Evolutionary conservation across 2,113 vertebrate genomes (phyloP), one percentile per base, ranked within the genome.

Genomic region (Zootoca vivipara): DNA sequence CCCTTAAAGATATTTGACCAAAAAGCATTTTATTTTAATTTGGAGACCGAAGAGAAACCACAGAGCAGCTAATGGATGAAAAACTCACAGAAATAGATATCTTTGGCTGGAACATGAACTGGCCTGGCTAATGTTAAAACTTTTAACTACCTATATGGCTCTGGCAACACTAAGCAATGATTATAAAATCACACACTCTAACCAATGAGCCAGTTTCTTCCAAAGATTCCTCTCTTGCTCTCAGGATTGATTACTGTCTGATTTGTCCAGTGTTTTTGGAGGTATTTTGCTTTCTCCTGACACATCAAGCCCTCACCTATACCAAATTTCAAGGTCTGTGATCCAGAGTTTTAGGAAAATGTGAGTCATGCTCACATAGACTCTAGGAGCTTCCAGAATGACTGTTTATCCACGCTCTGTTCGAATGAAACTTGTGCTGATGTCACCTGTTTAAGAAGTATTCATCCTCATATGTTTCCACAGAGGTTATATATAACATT

Each of bases 1-100:
- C 9, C 40, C 24, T 30, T 8, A 0, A 0, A 12, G 89, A 85
- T 30, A 0, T 35, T 28, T 79, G 33, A 75, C 13, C 35, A 30
- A 1, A 42, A 2, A 4, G 38, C 38, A 40, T 62, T 62, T 62
- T 33, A 64, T 46, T 69, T 88, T 65, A 56, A 28, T 82, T 74
- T 82, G 52, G 1, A 35, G 22, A 56, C 86, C 78, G 78, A 78
- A 26, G 70, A 70, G 56, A 88, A 56, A 85, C 0, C 40, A 38
- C 74, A 16, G 56, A 89, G 69, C 64, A 80, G 83, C 67, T 78
- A 85, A 40, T 0, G 0, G 88, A 86, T 8, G 81, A 83, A 35
- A 15, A 0, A 0, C 20, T 26, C 20, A 3, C 65, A 70, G 40
- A 52, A 67, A 30, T 0, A 0, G 77, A 90, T 80, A 3, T 2